Evolutionary conservation across 2,113 vertebrate genomes (phyloP).

Genomic region (Vulpes vulpes): DNA sequence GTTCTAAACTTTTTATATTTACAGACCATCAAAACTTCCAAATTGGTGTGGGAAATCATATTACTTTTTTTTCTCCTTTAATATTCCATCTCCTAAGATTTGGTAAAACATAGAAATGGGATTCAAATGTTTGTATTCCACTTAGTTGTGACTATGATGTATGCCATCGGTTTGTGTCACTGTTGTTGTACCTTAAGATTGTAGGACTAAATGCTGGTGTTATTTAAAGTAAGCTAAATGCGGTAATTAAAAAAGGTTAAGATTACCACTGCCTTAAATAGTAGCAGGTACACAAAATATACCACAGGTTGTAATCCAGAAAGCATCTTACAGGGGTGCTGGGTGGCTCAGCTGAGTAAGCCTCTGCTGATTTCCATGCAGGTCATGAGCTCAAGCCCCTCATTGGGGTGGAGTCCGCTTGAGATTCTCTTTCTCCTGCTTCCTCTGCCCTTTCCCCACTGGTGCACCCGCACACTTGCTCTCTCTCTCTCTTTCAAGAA

Average conservation of each 20-base stretch:
- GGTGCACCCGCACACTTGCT: neutral
- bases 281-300: neutral
- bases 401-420: neutral
- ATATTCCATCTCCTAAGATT: neutral
- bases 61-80: neutral
- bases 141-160: neutral
- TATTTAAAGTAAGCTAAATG: neutral
- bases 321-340: neutral
- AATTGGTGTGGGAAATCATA: neutral
- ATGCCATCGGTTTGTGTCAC: neutral
- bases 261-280: neutral
- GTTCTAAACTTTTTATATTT: conserved; percentile 38
- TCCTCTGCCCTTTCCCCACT: neutral
- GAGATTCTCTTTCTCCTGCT: neutral
- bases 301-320: neutral
- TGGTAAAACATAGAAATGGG: neutral
- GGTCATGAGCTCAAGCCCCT: neutral
- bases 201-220: neutral
- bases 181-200: neutral
- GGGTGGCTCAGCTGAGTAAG: neutral
- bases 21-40: neutral
- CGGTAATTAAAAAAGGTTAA: neutral
- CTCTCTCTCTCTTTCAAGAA: neutral
- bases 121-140: neutral
- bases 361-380: neutral